phyloP scores from a whole-genome alignment of 2,888 invertebrate species.

The Acrocyrtus sp. region DNA sequence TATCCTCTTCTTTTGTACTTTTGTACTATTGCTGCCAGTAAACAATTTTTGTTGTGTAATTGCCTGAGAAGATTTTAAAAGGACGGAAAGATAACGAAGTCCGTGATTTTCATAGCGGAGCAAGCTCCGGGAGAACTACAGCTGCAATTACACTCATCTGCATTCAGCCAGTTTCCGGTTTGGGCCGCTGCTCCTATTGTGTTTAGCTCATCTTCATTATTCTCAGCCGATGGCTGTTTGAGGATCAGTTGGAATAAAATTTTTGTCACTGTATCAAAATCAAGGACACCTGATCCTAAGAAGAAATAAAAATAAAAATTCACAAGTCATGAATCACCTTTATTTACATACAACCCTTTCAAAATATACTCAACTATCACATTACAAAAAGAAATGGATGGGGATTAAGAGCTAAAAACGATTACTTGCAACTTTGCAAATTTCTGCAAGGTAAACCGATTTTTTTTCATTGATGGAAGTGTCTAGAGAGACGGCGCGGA shows the following conservation, averaged over 20 bases:
- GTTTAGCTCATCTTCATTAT: slow-evolving; percentile 13
- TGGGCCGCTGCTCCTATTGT: neutral
- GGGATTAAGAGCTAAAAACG: too few relatives aligned
- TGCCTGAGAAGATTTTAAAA: slow-evolving; percentile 17
- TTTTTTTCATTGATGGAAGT: too few relatives aligned
- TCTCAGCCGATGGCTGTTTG: slow-evolving; percentile 30
- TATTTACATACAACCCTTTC: neutral
- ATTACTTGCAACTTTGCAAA: too few relatives aligned
- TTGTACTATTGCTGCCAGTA: too few relatives aligned
- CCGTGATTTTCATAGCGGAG: slow-evolving; percentile 41
- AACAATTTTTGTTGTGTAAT: too few relatives aligned
- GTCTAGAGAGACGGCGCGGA: too few relatives aligned
- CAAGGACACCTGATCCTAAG: slow-evolving; percentile 42
- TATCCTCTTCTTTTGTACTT: too few relatives aligned
- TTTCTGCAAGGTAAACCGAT: too few relatives aligned
- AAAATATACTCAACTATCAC: neutral
- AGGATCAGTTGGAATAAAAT: slow-evolving; percentile 43
- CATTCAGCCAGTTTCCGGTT: neutral
- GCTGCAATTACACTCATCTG: slow-evolving; percentile 26
- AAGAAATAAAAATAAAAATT: neutral
- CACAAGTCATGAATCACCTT: neutral
- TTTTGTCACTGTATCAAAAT: slow-evolving; percentile 52
- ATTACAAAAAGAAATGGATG: too few relatives aligned
- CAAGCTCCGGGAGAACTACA: slow-evolving; percentile 29
- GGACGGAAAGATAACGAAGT: slow-evolving; percentile 41